These are phyloP conservation scores for Amblyraja radiata DNA, from an alignment of 2,797 vertebrate genomes.

Conservation along the genomic window DNA sequence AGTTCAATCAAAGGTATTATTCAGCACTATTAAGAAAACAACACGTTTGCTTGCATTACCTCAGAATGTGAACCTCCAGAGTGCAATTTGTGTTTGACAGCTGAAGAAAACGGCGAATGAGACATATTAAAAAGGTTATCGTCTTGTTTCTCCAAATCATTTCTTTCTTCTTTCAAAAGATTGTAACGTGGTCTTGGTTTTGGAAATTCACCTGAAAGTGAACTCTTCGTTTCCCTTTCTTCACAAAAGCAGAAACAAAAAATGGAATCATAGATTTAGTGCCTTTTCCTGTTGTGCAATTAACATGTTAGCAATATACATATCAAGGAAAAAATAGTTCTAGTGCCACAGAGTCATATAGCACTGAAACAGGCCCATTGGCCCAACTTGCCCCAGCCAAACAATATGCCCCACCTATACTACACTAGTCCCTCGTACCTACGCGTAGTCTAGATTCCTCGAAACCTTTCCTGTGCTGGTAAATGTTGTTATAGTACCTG, in stretches of 20 bases:
- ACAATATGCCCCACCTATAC: too few species aligned
- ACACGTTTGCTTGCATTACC: constrained; percentile 45
- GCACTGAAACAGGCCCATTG: too few species aligned
- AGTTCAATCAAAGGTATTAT: not conserved
- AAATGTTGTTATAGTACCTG: too few species aligned
- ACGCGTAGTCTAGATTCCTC: too few species aligned
- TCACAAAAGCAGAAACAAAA: not conserved
- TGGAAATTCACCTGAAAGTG: constrained; percentile 48
- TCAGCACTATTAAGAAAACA: not conserved
- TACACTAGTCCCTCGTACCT: too few species aligned
- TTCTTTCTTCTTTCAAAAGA: constrained; percentile 48
- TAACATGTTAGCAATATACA: not conserved
- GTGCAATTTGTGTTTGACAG: constrained; percentile 43
- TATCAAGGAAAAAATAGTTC: not conserved
- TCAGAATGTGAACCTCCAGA: constrained; percentile 47
- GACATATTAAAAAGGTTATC: constrained; percentile 47
- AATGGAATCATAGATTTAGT: not conserved
- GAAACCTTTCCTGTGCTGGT: too few species aligned
- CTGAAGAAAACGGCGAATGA: constrained; percentile 48
- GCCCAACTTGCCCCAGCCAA: too few species aligned
- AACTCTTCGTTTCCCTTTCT: constrained; percentile 44
- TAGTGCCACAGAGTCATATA: too few species aligned
- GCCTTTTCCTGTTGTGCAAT: not conserved
- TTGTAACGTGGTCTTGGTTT: constrained; percentile 64
- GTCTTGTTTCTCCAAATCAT: constrained; percentile 40